Percentiles rank a stretch among this genome's conserved stretches.
phyloP scores from a whole-genome alignment of 2,113 vertebrate species.

The Heterochromis multidens region DNA sequence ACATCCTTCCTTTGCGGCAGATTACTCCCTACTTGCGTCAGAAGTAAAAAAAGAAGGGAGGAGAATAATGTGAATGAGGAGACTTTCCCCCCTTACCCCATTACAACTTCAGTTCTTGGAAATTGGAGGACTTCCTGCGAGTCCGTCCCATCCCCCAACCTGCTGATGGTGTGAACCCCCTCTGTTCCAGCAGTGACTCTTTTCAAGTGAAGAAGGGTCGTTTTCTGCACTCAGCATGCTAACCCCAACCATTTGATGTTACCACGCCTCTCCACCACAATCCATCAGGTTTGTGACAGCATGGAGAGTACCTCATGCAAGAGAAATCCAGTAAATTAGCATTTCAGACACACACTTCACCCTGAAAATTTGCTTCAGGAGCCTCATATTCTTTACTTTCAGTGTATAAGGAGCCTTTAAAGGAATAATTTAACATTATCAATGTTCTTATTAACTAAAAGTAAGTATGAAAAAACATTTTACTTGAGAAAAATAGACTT shows the following conservation, averaged over 20 bases:
- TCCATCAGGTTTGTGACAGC: background rate
- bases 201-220: constrained; percentile 23
- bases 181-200: constrained; percentile 12
- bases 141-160: constrained; percentile 28
- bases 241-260: constrained; percentile 28
- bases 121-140: background rate
- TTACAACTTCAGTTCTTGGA: constrained; percentile 49
- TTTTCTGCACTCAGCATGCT: background rate
- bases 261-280: background rate
- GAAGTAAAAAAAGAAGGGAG: background rate
- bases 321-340: background rate
- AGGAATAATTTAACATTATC: background rate
- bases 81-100: background rate
- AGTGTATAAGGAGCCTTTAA: background rate
- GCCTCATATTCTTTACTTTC: background rate
- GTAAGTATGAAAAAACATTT: background rate
- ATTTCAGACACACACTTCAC: background rate
- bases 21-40: background rate
- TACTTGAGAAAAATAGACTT: too few relatives aligned
- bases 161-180: constrained; percentile 31
- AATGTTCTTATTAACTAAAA: background rate
- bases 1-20: background rate
- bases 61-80: background rate
- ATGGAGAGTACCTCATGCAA: background rate
- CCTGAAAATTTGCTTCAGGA: background rate